Base-by-base conservation (phyloP, 2,113 vertebrate species). In the Taurulus bubalis region DNA sequence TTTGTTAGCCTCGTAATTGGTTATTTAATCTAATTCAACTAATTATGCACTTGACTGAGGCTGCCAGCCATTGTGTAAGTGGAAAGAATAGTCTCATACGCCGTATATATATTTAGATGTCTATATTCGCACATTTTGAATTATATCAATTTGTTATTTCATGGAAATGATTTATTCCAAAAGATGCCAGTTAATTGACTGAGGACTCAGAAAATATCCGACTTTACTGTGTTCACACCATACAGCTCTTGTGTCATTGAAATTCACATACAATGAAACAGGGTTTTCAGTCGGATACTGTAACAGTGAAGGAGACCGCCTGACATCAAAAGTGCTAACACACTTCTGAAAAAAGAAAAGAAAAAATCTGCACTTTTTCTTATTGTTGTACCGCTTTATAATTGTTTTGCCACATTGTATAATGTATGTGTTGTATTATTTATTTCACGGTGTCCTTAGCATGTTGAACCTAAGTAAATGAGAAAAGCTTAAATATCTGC, bases 1-100 rank as follows among this genome's bases (percentile, higher is more conserved):
- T 93, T 91, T 92, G 91, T 93, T 93, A 94, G 93, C 89, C 83
- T 87, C 77, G 66, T 95, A 95, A 94, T 94, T 94, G 92, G 90
- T 93, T 92, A 92, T 92, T 93, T 94, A 93, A 94, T 94, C 90
- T 94, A 92, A 91, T 94, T 94, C 83, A 90, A 87, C 86, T 90
- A 90, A 94, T 94, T 93, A 90, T 89, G 89, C 90, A 93, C 90
- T 93, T 90, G 88, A 91, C 85, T 91, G 88, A 92, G 87, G 77
- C 88, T 93, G 85, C 85, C 83, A 84, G 88, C 74, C 87, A 92
- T 86, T 92, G 87, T 86, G 80, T 77, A 87, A 90, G 84, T 92
- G 88, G 91, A 84, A 85, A 80, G 83, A 84, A 80, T 84, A 68
- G 87, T 90, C 77, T 67, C 66, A 65, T 82, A 68, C 20, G 63